Conservation (phyloP, 2,797 vertebrate genomes). For the Pyrocephalus nanus region DNA sequence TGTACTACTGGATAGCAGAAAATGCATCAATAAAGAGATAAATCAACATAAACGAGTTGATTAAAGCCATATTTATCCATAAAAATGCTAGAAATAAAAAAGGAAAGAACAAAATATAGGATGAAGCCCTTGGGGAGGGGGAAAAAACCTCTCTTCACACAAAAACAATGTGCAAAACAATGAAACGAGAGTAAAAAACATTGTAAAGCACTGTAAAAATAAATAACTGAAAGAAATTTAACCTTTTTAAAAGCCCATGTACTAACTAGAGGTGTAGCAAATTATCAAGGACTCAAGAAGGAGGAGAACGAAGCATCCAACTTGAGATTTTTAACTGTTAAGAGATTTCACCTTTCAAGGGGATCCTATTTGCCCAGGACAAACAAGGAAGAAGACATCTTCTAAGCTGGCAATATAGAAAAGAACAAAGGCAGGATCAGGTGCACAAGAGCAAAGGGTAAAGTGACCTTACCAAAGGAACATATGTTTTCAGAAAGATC, state of each 20-base stretch:
- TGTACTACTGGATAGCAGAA: background rate
- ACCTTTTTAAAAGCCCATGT: background rate
- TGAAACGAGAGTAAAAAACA: background rate
- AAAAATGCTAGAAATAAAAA: background rate
- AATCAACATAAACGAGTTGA: background rate
- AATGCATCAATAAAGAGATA: background rate
- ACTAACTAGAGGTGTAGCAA: background rate
- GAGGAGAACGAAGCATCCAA: accelerated
- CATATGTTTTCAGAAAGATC: background rate
- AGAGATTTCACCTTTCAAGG: background rate
- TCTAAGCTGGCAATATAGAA: background rate
- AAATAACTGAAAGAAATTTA: background rate
- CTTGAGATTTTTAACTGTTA: background rate
- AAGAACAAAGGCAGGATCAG: conserved; percentile 41
- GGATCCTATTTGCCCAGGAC: background rate
- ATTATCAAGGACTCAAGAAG: background rate
- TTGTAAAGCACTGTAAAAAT: background rate
- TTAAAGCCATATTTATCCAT: background rate
- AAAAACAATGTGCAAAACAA: background rate
- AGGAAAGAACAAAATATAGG: background rate
- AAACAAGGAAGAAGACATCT: background rate
- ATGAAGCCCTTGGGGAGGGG: background rate
- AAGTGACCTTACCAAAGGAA: conserved; percentile 43
- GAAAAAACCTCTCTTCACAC: background rate
- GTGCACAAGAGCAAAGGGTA: conserved; percentile 7